Evolutionary conservation across 1,140 invertebrate species (phyloP), one percentile per base, ranked within the genome.

Genomic region (Bombus pyrosoma): DNA sequence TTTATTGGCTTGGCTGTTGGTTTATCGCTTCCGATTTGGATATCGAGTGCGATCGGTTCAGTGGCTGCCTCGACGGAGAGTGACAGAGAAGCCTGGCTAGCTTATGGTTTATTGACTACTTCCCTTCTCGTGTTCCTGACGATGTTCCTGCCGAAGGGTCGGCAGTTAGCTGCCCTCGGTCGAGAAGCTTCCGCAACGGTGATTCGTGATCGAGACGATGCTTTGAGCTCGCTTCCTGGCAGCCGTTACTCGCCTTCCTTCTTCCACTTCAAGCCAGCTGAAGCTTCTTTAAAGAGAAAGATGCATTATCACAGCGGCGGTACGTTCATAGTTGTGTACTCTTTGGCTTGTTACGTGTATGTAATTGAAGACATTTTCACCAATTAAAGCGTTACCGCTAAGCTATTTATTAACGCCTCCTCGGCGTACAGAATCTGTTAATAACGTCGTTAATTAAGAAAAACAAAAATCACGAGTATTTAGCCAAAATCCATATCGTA

Each of bases 101-200:
- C 98, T 1, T 98, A 98, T 91, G 98, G 98, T 0, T 95, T 99
- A 32, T 96, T 98, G 22, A 96, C 97, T 47, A 98, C 98, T 12
- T 97, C 98, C 43, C 96, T 97, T 3, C 96, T 98, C 18, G 97
- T 98, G 22, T 98, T 99, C 93, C 96, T 98, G 72, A 96, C 98
- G 22, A 99, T 99, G 98, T 99, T 99, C 94, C 97, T 98, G 94
- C 98, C 98, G 4, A 99, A 99, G 95, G 98, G 98, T 66, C 96
- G 98, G n/a, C 98, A 98, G 89, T 94, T 99, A 91, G 98, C 98
- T 0, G 98, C 98, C 15, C 96, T 99, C 95, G 98, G 98, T 28
- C 97, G 97, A 86, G 97, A 97, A 91, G 92, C 91, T 28, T 87
- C 92, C 32, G 88, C 88, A 1, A 91, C 92, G 10, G 95, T 93